A percentile compares a stretch with the other conserved stretches of the same genome.
Conservation (phyloP, 2,888 invertebrate species). For the Gari tellinella region DNA sequence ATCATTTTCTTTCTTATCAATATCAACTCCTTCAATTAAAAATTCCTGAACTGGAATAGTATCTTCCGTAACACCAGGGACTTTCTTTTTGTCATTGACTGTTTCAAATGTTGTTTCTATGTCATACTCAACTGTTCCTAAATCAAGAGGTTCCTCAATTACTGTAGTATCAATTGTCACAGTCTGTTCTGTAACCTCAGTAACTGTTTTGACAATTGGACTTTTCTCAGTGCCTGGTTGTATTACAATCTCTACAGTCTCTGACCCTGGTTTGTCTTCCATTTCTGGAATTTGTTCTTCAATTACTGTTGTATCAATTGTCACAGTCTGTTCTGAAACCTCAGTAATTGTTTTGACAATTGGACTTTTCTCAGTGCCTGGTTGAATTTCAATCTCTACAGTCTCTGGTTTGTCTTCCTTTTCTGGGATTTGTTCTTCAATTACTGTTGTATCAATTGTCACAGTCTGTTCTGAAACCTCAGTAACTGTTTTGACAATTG, state of each 20-base stretch:
- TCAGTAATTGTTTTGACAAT: not conserved
- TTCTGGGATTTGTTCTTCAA: conserved; percentile 6
- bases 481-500: conserved; percentile 1
- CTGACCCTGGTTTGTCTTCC: conserved; percentile 7
- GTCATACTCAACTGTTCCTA: conserved; percentile 25
- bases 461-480: not conserved
- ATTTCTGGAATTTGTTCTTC: conserved; percentile 7
- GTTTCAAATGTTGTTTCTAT: conserved; percentile 6
- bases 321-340: not conserved
- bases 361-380: conserved; percentile 21
- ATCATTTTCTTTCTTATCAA: no score
- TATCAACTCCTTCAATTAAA: no score
- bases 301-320: not conserved
- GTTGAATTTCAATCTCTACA: conserved; percentile 28
- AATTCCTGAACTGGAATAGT: not conserved
- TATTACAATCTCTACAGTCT: conserved; percentile 20
- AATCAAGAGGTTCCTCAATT: conserved; percentile 4
- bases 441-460: not conserved
- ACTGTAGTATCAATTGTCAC: conserved; percentile 3
- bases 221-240: no score
- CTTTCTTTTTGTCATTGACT: no score
- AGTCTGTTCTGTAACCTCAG: no score
- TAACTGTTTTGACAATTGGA: no score
- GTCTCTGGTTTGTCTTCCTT: conserved; percentile 19
- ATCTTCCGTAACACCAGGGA: no score